Conservation (phyloP, 1,140 invertebrate genomes). For the Euwallacea fornicatus region DNA sequence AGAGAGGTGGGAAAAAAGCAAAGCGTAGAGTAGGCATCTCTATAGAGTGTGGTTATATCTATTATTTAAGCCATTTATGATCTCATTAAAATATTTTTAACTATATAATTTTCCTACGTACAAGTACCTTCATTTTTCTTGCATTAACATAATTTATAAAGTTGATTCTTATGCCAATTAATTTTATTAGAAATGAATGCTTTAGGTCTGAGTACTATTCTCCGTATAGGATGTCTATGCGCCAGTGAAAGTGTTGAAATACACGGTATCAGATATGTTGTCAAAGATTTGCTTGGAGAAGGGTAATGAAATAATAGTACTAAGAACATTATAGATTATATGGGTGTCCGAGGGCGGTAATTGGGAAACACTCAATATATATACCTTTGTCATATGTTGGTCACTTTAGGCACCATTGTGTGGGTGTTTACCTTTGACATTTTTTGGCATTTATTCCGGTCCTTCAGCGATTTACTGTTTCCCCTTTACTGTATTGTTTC, state of each 20-base stretch:
- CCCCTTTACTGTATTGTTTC: conserved; percentile 37
- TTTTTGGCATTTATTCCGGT: not conserved
- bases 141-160: too few species aligned
- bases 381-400: not conserved
- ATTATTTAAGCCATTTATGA: too few species aligned
- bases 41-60: too few species aligned
- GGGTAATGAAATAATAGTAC: conserved; percentile 61
- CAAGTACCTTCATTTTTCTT: too few species aligned
- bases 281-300: conserved; percentile 74
- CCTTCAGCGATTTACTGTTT: conserved; percentile 28
- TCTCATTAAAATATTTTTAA: too few species aligned
- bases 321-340: too few species aligned
- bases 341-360: too few species aligned
- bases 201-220: conserved; percentile 67
- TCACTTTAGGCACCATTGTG: not conserved
- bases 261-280: conserved; percentile 69
- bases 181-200: conserved; percentile 61
- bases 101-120: too few species aligned
- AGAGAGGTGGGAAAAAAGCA: too few species aligned
- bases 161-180: too few species aligned
- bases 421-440: not conserved
- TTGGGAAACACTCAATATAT: too few species aligned
- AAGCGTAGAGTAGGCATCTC: too few species aligned
- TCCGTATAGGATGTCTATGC: conserved; percentile 81
- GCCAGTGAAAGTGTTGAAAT: conserved; percentile 71